A percentile compares a stretch with the other conserved stretches of the same genome.
These are phyloP conservation scores for Acleris sparsana DNA, from an alignment of 2,888 invertebrate genomes.

Conservation along the genomic window DNA sequence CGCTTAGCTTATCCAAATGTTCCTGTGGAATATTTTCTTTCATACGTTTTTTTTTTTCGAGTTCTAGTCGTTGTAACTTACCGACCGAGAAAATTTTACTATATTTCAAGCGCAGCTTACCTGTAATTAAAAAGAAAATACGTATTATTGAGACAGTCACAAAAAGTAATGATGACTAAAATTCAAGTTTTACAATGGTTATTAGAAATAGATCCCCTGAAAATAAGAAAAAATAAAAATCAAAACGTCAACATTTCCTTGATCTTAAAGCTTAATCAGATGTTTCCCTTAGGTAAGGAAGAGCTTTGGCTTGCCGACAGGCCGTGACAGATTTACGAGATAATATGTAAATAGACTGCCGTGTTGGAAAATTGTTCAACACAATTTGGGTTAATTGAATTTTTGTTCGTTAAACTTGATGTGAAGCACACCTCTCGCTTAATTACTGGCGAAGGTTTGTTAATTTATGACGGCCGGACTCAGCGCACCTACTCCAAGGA, in stretches of 20 bases:
- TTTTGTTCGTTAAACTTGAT: slow-evolving; percentile 75
- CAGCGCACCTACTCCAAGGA: slow-evolving; percentile 63
- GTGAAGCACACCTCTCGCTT: slow-evolving; percentile 75
- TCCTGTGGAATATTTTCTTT: background rate
- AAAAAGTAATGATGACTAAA: background rate
- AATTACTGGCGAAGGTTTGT: slow-evolving; percentile 78
- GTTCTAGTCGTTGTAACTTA: background rate
- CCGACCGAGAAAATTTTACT: background rate
- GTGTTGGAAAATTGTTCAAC: slow-evolving; percentile 67
- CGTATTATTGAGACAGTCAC: background rate
- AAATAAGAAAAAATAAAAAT: slow-evolving; percentile 11
- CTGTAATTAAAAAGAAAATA: slow-evolving; percentile 19
- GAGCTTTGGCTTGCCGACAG: slow-evolving; percentile 45
- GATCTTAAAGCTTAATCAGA: slow-evolving; percentile 42
- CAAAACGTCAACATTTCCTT: slow-evolving; percentile 40
- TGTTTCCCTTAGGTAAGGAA: slow-evolving; percentile 42
- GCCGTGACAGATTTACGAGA: slow-evolving; percentile 58
- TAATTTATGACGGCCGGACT: slow-evolving; percentile 79
- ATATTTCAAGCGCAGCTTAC: slow-evolving; percentile 7
- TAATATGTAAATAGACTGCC: slow-evolving; percentile 61
- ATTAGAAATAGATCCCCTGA: background rate
- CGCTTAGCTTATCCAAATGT: no score
- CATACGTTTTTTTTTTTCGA: background rate
- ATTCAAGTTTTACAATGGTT: background rate
- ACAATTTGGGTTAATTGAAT: slow-evolving; percentile 78